Evolutionary conservation across 2,797 vertebrate species (phyloP), one percentile per base, ranked within the genome.

Genomic region (Macrochelys suwanniensis): DNA sequence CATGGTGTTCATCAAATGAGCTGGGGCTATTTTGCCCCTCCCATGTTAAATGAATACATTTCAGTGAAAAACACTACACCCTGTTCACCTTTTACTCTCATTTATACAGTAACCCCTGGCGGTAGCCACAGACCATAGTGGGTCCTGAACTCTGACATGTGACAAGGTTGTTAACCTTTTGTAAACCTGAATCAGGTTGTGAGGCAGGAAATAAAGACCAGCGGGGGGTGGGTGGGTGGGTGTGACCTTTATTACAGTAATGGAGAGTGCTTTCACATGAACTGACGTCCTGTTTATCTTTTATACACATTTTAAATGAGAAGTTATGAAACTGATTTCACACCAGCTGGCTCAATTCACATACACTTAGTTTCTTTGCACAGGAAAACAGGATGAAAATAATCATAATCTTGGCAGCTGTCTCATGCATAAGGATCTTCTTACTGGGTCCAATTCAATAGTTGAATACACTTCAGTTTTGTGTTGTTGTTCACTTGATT

Each of bases 81-180:
- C 47, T 82, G 71, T 85, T 83, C 88, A 76, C n/a, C n/a, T 91
- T 91, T 89, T 91, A 77, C 54, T 90, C 65, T 91, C 33, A 65
- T 84, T 94, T 78, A 84, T 83, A 76, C 11, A 31, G 56, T 77
- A 87, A 9, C 42, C 15, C 28, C 3, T 80, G 80, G 37, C 6
- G 81, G 79, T 19, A 92, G 78, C 37, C 11, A 26, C 56, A 57
- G 56, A 57, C 56, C 56, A 57, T 25, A 57, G 23, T 57, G 56
- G 56, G 10, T 11, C 26, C 82, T 80, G 86, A 91, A 86, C 82
- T 92, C 88, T 59, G 77, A 88, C 89, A 92, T 54, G 85, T 93
- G 90, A 92, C 87, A 88, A 89, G 87, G 77, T 95, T 94, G 79
- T 95, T 94, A 94, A 96, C 82, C 61, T 65, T 96, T 78, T 56